Conservation (phyloP, 2,888 invertebrate species). For the Drosophila monieri region DNA sequence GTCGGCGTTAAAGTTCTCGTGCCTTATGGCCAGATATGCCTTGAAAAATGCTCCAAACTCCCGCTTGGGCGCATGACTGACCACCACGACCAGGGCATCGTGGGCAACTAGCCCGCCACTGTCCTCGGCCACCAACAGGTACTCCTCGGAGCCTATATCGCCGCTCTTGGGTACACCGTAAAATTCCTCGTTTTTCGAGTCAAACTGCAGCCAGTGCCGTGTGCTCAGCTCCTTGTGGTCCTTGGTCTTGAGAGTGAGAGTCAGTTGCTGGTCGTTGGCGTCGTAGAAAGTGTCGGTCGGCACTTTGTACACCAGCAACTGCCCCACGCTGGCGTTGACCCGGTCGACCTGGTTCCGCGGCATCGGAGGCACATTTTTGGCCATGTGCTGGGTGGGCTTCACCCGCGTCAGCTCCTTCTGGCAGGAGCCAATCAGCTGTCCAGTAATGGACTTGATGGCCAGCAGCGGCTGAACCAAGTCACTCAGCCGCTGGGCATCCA, state of each 20-base stretch:
- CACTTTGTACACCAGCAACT: conserved; percentile 91
- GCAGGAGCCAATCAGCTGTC: conserved; percentile 89
- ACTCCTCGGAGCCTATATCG: conserved; percentile 90
- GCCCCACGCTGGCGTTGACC: conserved; percentile 92
- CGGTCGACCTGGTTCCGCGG: conserved; percentile 93
- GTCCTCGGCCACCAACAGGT: conserved; percentile 91
- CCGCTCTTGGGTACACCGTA: conserved; percentile 91
- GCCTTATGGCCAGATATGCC: conserved; percentile 90
- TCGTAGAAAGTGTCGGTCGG: conserved; percentile 96
- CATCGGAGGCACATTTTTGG: conserved; percentile 89
- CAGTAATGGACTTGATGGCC: conserved; percentile 87
- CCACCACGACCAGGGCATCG: conserved; percentile 91
- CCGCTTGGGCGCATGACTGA: conserved; percentile 86
- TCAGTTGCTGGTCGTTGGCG: conserved; percentile 92
- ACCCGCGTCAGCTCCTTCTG: conserved; percentile 85
- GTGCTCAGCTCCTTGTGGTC: conserved; percentile 88
- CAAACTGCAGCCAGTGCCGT: conserved; percentile 94
- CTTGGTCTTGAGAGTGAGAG: conserved; percentile 89
- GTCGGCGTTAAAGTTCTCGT: conserved; percentile 89
- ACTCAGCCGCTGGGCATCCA: conserved; percentile 85
- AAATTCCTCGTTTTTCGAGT: conserved; percentile 94
- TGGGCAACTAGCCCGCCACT: conserved; percentile 89
- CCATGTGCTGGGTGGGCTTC: conserved; percentile 85
- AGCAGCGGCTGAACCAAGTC: conserved; percentile 88
- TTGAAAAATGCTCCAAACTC: conserved; percentile 91